These are phyloP conservation scores for Agonopterix subpropinquella DNA, from an alignment of 2,888 invertebrate genomes.

Conservation along the genomic window DNA sequence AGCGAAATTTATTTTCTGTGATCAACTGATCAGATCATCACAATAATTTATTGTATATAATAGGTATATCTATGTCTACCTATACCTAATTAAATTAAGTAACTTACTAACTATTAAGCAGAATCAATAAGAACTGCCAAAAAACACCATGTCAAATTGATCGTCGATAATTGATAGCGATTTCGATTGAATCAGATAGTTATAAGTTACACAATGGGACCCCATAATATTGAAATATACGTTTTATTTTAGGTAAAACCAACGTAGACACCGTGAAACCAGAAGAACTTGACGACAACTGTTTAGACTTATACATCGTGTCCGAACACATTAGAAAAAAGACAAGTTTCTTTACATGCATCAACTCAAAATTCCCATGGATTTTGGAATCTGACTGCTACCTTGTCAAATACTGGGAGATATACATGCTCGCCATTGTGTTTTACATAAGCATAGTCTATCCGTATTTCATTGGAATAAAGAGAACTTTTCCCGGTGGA, in stretches of 20 bases:
- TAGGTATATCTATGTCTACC: too few species aligned
- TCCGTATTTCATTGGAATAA: slow-evolving; percentile 66
- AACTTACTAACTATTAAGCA: too few species aligned
- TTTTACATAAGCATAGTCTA: slow-evolving; percentile 58
- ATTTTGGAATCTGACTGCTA: slow-evolving; percentile 60
- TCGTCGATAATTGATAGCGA: too few species aligned
- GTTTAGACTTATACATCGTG: slow-evolving; percentile 60
- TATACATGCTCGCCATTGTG: slow-evolving; percentile 55
- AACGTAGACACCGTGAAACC: slow-evolving; percentile 40
- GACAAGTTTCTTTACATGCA: slow-evolving; percentile 46
- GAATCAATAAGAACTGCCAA: too few species aligned
- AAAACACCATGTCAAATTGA: too few species aligned
- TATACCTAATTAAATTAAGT: too few species aligned
- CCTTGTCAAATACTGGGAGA: slow-evolving; percentile 65
- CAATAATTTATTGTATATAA: too few species aligned
- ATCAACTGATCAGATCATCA: too few species aligned
- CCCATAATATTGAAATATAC: neutral
- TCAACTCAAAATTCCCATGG: slow-evolving; percentile 60
- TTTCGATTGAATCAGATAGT: too few species aligned
- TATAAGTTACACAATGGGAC: too few species aligned
- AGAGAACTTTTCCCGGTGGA: slow-evolving; percentile 50
- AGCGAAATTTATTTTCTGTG: too few species aligned
- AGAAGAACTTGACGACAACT: slow-evolving; percentile 50
- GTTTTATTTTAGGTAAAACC: slow-evolving; percentile 36
- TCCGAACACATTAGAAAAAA: slow-evolving; percentile 65